Evolutionary conservation across 2,888 invertebrate species (phyloP).

Genomic region (Diploptera punctata): DNA sequence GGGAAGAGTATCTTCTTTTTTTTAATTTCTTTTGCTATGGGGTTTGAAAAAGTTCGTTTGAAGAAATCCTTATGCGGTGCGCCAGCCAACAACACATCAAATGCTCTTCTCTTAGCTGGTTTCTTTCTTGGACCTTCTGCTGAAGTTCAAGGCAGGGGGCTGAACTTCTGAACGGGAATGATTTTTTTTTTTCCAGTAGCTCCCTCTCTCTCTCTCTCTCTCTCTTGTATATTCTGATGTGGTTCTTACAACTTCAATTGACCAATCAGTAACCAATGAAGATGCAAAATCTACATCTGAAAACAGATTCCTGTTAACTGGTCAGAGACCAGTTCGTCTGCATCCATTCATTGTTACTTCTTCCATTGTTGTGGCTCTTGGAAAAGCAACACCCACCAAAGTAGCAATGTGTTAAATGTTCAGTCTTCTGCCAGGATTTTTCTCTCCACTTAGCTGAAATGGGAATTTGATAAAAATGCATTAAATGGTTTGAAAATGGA

Average conservation of each 20-base stretch:
- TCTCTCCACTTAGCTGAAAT: too few relatives aligned
- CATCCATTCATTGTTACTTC: slow-evolving; percentile 10
- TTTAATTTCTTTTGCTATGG: not conserved
- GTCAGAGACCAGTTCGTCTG: not conserved
- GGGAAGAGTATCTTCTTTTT: not conserved
- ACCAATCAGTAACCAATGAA: not conserved
- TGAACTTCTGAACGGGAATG: not conserved
- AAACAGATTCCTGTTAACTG: not conserved
- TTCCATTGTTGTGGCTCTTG: slow-evolving; percentile 4
- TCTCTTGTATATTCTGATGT: not conserved
- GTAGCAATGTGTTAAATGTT: too few relatives aligned
- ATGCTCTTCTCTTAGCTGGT: not conserved
- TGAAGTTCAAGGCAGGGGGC: not conserved
- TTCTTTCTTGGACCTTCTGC: not conserved
- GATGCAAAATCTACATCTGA: not conserved
- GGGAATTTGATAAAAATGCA: too few relatives aligned
- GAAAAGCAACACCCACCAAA: not conserved
- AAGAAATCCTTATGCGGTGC: not conserved
- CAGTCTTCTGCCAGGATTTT: too few relatives aligned
- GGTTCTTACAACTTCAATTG: not conserved
- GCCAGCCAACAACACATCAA: not conserved
- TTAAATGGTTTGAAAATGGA: too few relatives aligned
- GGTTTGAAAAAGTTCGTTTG: not conserved
- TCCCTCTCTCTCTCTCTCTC: not conserved
- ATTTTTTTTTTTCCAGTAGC: not conserved